Evolutionary conservation across 2,797 vertebrate genomes (phyloP), one percentile per base, ranked within the genome.

Genomic region (Nannoperca obscura): DNA sequence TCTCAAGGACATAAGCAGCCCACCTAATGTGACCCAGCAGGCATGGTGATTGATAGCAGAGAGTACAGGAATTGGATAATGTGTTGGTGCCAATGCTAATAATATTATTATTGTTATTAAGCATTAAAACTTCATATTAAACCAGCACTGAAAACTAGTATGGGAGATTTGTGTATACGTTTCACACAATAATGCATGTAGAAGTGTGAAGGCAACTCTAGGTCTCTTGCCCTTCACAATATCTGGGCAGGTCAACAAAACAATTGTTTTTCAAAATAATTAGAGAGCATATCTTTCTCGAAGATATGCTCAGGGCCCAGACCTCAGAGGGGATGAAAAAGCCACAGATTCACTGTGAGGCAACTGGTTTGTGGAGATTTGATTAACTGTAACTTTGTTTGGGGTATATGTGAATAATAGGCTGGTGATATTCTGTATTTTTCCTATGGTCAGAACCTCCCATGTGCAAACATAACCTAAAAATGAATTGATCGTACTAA

Each of bases 1-100:
- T 72, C 52, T 82, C 71, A 87, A 87, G 86, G 85, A 85, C 87
- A 86, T 78, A 67, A 82, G 76, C 62, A 76, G 15, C 27, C 49
- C 38, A 72, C 54, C 57, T 60, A 78, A 78, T 38, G 57, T 72
- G 27, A 67, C 63, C 65, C 46, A 66, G 20, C 67, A 62, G 68
- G 32, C 57, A 22, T 5, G 54, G 32, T 50, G 74, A 70, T 60
- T 57, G 54, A 83, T 27, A 30, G 62, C 36, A 52, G 20, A 40
- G 24, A 14, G 34, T 54, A n/a, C 49, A 50, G 36, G 3, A 55
- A 47, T 3, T 27, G 50, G 42, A 40, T 55, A 9, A 11, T 62
- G n/a, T 38, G 59, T 80, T 55, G 36, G 14, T 63, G 30, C 13
- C 50, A 71, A 54, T n/a, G 69, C 14, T 44, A 71, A 32, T 14